Evolutionary conservation across 2,113 vertebrate species (phyloP).

Genomic region (Chamaetylas fuelleborni): DNA sequence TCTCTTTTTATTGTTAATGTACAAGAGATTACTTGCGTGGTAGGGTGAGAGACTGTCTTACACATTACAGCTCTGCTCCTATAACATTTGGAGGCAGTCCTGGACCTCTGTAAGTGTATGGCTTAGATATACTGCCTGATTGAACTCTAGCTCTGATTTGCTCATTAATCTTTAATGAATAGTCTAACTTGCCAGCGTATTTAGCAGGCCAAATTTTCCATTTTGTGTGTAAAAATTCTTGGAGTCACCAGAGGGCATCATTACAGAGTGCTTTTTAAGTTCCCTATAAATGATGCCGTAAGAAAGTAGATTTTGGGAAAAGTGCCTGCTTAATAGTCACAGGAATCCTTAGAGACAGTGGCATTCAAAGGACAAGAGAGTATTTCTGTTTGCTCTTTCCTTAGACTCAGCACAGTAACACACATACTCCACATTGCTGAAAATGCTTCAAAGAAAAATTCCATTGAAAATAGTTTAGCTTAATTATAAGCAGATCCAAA

Average conservation of each 20-base stretch:
- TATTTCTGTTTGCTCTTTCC: not conserved
- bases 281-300: not conserved
- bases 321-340: not conserved
- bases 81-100: not conserved
- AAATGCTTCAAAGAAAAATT: not conserved
- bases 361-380: not conserved
- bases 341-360: not conserved
- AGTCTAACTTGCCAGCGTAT: not conserved
- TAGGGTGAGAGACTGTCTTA: not conserved
- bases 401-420: not conserved
- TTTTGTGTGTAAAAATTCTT: not conserved
- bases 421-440: not conserved
- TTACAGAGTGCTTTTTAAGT: not conserved
- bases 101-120: not conserved
- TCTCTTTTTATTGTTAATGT: not conserved
- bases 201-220: not conserved
- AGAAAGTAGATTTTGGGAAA: not conserved
- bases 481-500: slow-evolving; percentile 9
- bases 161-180: not conserved
- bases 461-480: not conserved
- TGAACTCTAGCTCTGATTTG: not conserved
- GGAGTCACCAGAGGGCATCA: slow-evolving; percentile 34
- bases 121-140: not conserved
- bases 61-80: not conserved
- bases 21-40: not conserved